Conservation (phyloP, 2,888 invertebrate species). For the Caenorhabditis doughertyi region DNA sequence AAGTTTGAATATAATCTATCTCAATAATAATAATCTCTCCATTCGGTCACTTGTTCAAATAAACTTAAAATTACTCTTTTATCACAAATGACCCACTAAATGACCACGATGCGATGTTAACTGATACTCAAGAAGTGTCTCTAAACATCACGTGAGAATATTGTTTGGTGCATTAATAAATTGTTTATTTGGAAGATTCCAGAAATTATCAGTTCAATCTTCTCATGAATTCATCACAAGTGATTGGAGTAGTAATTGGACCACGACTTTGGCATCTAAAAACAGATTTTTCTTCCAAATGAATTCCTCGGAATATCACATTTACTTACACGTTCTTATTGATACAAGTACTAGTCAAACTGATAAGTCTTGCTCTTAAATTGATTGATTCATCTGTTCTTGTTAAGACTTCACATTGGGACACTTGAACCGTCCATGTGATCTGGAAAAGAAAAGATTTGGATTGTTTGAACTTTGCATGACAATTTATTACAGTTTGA, state of each 20-base stretch:
- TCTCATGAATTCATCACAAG: slow-evolving; percentile 35
- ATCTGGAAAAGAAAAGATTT: slow-evolving; percentile 4
- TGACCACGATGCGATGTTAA: slow-evolving; percentile 7
- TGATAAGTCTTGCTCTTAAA: slow-evolving; percentile 12
- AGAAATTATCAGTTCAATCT: neutral
- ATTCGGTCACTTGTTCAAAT: slow-evolving; percentile 14
- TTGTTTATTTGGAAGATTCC: neutral
- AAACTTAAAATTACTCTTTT: slow-evolving; percentile 15
- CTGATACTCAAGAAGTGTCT: neutral
- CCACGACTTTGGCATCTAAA: slow-evolving; percentile 33
- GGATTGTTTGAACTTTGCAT: neutral
- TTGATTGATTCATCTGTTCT: slow-evolving; percentile 31
- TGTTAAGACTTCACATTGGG: slow-evolving; percentile 29
- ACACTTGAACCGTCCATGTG: slow-evolving; percentile 29
- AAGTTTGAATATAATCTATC: neutral
- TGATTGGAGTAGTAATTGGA: slow-evolving; percentile 12
- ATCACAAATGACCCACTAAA: slow-evolving; percentile 23
- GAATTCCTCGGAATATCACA: neutral
- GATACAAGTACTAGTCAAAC: slow-evolving; percentile 30
- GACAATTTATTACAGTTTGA: slow-evolving; percentile 14
- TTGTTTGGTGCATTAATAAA: neutral
- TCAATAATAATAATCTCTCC: neutral
- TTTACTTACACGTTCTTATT: slow-evolving; percentile 29
- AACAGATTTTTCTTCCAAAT: neutral
- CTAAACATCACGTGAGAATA: slow-evolving; percentile 7